Percentiles rank a stretch among this genome's conserved stretches.
phyloP scores from a whole-genome alignment of 2,888 invertebrate genomes.

The Campoplex capitator region DNA sequence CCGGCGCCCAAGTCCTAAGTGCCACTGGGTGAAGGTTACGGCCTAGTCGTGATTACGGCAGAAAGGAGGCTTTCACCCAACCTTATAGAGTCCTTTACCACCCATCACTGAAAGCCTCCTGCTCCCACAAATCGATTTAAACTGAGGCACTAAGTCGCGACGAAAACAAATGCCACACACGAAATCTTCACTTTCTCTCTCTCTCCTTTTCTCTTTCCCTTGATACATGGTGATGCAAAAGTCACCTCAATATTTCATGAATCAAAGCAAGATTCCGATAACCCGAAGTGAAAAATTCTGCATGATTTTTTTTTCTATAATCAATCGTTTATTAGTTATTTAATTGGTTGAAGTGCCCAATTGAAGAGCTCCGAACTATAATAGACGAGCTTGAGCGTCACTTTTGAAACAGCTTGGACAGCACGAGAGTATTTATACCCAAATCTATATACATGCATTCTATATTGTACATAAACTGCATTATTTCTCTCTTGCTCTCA shows the following conservation, averaged over 20 bases:
- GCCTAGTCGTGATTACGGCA: conserved; percentile 70
- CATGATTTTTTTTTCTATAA: not conserved
- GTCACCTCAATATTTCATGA: not conserved
- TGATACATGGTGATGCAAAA: not conserved
- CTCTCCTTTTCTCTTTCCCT: not conserved
- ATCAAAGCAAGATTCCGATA: too few species aligned
- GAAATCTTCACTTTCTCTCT: conserved; percentile 28
- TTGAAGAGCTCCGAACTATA: not conserved
- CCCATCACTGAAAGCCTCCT: conserved; percentile 22
- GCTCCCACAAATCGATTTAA: conserved; percentile 57
- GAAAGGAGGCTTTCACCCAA: conserved; percentile 41
- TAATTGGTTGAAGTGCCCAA: not conserved
- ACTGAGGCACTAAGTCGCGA: conserved; percentile 39
- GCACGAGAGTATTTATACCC: not conserved
- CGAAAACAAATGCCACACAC: conserved; percentile 58
- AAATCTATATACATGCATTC: not conserved
- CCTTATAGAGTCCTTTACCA: conserved; percentile 14
- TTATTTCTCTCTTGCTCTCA: not conserved
- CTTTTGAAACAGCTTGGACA: not conserved
- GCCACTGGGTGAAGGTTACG: conserved; percentile 74
- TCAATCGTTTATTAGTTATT: not conserved
- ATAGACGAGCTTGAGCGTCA: not conserved
- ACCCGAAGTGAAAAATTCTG: not conserved
- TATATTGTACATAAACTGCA: conserved; percentile 8
- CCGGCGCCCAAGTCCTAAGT: conserved; percentile 64